Evolutionary conservation across 2,888 invertebrate species (phyloP).

Genomic region (Oxyteleia sp.): DNA sequence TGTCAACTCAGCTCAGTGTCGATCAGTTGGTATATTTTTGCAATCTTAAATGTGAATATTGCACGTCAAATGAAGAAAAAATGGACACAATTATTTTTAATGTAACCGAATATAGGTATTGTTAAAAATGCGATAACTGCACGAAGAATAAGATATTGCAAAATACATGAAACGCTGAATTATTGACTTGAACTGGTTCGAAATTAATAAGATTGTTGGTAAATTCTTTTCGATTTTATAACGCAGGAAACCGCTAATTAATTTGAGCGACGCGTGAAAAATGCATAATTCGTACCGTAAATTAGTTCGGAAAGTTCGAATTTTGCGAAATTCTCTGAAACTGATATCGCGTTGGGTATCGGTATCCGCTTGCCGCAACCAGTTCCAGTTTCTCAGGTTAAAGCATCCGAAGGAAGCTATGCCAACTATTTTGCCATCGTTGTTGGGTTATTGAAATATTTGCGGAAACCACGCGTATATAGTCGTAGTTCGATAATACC

Average conservation of each 20-base stretch:
- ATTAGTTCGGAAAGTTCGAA: constrained; percentile 57
- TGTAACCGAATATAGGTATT: too few species aligned
- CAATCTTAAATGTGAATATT: too few species aligned
- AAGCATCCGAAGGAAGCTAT: constrained; percentile 77
- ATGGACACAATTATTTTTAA: too few species aligned
- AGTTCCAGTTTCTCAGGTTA: constrained; percentile 72
- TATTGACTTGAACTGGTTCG: too few species aligned
- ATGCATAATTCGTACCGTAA: constrained; percentile 55
- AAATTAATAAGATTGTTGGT: too few species aligned
- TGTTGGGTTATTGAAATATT: constrained; percentile 84
- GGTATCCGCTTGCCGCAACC: constrained; percentile 72
- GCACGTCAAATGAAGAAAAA: too few species aligned
- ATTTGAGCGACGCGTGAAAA: constrained; percentile 45
- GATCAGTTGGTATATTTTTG: too few species aligned
- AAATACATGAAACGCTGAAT: too few species aligned
- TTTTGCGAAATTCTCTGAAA: constrained; percentile 65
- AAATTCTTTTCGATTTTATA: neutral
- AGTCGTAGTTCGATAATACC: constrained; percentile 77
- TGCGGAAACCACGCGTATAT: constrained; percentile 80
- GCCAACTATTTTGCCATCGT: constrained; percentile 81
- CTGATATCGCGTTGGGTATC: constrained; percentile 56
- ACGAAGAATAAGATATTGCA: too few species aligned
- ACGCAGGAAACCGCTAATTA: constrained; percentile 14
- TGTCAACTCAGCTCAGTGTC: too few species aligned
- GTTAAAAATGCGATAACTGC: too few species aligned